Percentiles rank a stretch among this genome's conserved stretches.
Conservation (phyloP, 2,113 vertebrate genomes). For the Upupa epops region DNA sequence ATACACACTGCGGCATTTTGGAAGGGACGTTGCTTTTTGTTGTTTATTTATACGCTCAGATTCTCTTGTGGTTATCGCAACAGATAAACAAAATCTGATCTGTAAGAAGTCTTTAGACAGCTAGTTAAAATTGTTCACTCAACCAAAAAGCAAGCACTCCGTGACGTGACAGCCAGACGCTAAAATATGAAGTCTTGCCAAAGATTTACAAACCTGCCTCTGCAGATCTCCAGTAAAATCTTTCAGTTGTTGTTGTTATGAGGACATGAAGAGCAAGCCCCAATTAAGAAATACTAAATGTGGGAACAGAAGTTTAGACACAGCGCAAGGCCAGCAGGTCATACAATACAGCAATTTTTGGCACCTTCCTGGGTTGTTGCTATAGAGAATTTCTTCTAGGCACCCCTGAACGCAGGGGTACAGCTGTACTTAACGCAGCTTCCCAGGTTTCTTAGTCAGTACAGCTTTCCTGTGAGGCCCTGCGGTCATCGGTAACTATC, state of each 20-base stretch:
- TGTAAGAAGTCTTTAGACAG: conserved; percentile 14
- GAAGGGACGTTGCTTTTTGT: neutral
- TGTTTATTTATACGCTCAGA: neutral
- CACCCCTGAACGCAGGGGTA: neutral
- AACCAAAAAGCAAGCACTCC: neutral
- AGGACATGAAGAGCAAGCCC: neutral
- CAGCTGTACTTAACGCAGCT: neutral
- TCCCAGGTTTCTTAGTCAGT: neutral
- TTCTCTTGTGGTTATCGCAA: neutral
- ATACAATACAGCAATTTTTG: neutral
- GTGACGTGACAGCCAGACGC: neutral
- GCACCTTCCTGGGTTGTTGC: neutral
- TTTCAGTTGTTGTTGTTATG: neutral
- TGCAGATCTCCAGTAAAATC: neutral
- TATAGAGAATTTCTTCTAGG: neutral
- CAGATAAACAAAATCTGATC: neutral
- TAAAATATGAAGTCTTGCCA: neutral
- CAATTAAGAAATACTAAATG: neutral
- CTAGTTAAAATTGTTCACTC: conserved; percentile 25
- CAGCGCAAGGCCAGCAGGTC: neutral
- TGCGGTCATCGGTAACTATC: neutral
- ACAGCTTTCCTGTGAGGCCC: neutral
- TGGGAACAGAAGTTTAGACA: neutral
- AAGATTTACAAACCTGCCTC: neutral
- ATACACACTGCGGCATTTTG: neutral